Conservation (phyloP, 1,140 invertebrate species). For the Zaprionus lachaisei region DNA sequence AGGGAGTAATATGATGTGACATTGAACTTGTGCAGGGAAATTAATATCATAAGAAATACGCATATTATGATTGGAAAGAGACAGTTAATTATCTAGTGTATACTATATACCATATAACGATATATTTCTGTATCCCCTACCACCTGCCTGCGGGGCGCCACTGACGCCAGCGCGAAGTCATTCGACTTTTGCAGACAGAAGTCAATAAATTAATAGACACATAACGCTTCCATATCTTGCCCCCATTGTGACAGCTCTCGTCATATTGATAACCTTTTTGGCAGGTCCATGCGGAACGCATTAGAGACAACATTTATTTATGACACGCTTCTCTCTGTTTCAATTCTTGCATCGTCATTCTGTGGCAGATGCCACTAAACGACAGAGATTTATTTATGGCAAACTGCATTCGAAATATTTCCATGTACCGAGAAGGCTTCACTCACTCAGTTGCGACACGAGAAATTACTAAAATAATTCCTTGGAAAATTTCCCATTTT, state of each 20-base stretch:
- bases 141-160: conserved; percentile 9
- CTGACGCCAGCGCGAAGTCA: background rate
- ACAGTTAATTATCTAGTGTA: background rate
- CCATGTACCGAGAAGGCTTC: background rate
- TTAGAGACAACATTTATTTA: conserved; percentile 35
- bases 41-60: background rate
- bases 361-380: conserved; percentile 14
- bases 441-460: conserved; percentile 21
- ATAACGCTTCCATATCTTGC: conserved; percentile 11
- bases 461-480: conserved; percentile 1
- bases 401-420: conserved; percentile 21
- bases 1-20: background rate
- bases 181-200: background rate
- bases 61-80: background rate
- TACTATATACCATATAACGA: background rate
- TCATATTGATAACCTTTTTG: conserved; percentile 38
- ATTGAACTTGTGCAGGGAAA: background rate
- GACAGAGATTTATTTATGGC: conserved; percentile 27
- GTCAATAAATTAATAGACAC: conserved; percentile 38
- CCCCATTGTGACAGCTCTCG: conserved; percentile 19
- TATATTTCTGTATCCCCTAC: too few species aligned
- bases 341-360: conserved; percentile 19
- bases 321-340: conserved; percentile 9
- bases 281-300: conserved; percentile 46
- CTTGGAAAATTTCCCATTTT: background rate